phyloP scores from a whole-genome alignment of 1,140 invertebrate genomes.

The Drosophila nasuta region DNA sequence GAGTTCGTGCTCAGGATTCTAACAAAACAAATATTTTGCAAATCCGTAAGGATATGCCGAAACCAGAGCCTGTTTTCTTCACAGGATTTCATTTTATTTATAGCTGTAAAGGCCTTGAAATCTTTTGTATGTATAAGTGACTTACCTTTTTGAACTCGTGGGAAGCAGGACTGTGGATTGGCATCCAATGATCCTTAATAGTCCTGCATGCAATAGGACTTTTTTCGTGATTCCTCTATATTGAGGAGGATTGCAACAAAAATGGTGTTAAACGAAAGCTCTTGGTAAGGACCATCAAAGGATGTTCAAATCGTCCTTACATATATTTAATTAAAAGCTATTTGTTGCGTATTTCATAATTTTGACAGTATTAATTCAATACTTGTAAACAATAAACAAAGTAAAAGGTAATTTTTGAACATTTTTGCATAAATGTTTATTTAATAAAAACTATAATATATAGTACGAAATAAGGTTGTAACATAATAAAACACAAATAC shows the following conservation, averaged over 20 bases:
- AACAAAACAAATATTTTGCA: background rate
- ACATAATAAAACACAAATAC: conserved; percentile 71
- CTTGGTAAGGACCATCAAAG: background rate
- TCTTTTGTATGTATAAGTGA: too few species aligned
- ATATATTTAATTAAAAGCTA: background rate
- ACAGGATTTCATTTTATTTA: background rate
- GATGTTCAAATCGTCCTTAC: background rate
- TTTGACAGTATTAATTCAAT: too few species aligned
- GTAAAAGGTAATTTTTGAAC: conserved; percentile 1
- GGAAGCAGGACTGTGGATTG: too few species aligned
- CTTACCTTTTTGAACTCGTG: too few species aligned
- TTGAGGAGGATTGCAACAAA: too few species aligned
- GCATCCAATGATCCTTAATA: too few species aligned
- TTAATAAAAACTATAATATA: conserved; percentile 65
- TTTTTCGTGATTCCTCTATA: too few species aligned
- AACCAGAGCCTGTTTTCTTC: background rate
- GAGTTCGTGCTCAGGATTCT: background rate
- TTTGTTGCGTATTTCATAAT: too few species aligned
- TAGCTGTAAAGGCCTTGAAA: background rate
- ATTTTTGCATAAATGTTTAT: conserved; percentile 50
- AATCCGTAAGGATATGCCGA: background rate
- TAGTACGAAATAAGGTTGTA: conserved; percentile 53
- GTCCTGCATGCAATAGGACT: too few species aligned
- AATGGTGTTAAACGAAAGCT: too few species aligned
- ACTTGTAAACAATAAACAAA: background rate